Evolutionary conservation across 1,140 invertebrate genomes (phyloP).

Genomic region (Tetragonula clypearis): DNA sequence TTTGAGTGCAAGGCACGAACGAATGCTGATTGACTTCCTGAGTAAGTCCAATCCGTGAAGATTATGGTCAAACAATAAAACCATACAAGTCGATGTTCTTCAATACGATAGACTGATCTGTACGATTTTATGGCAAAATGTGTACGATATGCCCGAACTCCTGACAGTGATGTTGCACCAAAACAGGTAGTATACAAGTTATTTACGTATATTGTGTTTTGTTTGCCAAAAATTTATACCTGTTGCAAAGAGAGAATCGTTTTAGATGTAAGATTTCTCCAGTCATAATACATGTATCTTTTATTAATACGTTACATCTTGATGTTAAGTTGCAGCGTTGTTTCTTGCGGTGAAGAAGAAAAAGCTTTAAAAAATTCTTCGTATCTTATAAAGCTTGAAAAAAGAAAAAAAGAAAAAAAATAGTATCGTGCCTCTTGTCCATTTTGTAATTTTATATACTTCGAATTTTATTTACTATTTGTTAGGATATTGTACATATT

Average conservation of each 20-base stretch:
- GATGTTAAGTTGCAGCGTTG: slow-evolving; percentile 29
- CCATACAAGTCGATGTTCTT: slow-evolving; percentile 30
- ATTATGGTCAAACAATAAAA: slow-evolving; percentile 5
- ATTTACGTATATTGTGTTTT: slow-evolving; percentile 36
- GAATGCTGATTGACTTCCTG: slow-evolving; percentile 74
- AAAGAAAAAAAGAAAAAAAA: not conserved
- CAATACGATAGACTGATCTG: slow-evolving; percentile 51
- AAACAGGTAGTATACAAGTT: slow-evolving; percentile 12
- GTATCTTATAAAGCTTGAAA: not conserved
- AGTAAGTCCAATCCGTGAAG: slow-evolving; percentile 73
- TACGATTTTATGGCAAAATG: slow-evolving; percentile 29
- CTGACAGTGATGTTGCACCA: slow-evolving; percentile 48
- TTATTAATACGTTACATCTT: slow-evolving; percentile 16
- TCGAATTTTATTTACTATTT: slow-evolving; percentile 30
- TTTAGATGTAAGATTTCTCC: slow-evolving; percentile 32
- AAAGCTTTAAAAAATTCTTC: not conserved
- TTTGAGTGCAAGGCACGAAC: slow-evolving; percentile 72
- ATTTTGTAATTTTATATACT: slow-evolving; percentile 37
- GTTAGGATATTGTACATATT: slow-evolving; percentile 42
- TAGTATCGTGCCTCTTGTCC: slow-evolving; percentile 31
- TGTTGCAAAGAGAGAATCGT: slow-evolving; percentile 26
- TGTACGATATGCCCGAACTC: slow-evolving; percentile 21
- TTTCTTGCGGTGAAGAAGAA: not conserved
- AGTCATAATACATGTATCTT: slow-evolving; percentile 19
- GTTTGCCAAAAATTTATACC: slow-evolving; percentile 37